Conservation (phyloP, 2,113 vertebrate genomes). For the Zapornia atra region DNA sequence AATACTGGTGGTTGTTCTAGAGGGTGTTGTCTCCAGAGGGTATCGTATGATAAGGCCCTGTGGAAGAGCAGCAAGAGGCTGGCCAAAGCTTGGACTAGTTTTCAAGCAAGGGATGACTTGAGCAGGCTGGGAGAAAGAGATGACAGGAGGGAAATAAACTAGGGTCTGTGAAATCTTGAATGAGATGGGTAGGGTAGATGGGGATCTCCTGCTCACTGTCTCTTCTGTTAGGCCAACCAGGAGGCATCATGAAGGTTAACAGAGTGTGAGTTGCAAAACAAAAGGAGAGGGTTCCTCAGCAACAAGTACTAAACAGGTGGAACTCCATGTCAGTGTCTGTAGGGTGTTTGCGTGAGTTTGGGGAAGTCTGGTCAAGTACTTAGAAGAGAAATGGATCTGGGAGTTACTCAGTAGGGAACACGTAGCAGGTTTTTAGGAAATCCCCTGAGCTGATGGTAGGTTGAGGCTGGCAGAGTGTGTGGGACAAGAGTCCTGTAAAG, state of each 20-base stretch:
- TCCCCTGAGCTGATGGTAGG: background rate
- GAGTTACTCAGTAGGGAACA: background rate
- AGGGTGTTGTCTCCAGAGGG: background rate
- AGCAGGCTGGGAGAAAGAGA: background rate
- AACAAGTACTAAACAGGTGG: background rate
- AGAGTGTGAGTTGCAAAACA: background rate
- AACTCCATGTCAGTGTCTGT: background rate
- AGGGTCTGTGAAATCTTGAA: background rate
- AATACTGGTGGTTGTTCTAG: background rate
- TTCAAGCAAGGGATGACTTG: background rate
- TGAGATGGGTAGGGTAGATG: background rate
- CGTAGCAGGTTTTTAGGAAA: background rate
- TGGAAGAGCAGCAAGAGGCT: background rate
- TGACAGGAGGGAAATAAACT: background rate
- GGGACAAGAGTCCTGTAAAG: accelerated
- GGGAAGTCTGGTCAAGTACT: background rate
- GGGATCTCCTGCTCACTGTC: background rate
- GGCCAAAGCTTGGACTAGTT: background rate
- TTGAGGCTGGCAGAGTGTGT: background rate
- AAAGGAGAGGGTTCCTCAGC: background rate
- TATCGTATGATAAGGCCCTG: background rate
- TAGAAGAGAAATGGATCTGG: background rate
- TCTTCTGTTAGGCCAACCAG: background rate
- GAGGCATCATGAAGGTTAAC: background rate
- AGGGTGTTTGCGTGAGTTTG: background rate